These are phyloP conservation scores for Ceratina calcarata DNA, from an alignment of 1,140 invertebrate species.

Conservation along the genomic window DNA sequence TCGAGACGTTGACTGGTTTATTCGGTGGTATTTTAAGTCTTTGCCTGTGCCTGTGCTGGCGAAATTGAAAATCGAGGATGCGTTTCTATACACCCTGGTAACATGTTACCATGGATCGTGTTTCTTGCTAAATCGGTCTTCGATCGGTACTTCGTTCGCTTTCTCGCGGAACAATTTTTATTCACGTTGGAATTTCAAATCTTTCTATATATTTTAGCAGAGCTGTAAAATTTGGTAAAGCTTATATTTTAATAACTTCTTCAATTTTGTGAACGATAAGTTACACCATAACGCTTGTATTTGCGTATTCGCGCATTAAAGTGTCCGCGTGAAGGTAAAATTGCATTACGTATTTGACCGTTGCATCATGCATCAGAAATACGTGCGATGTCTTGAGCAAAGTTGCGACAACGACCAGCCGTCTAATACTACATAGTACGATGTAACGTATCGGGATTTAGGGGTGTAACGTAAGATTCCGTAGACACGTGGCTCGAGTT, in stretches of 20 bases:
- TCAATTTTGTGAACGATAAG: too few relatives aligned
- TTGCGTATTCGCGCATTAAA: neutral
- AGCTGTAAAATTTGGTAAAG: neutral
- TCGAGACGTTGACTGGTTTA: constrained; percentile 50
- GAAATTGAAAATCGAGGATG: constrained; percentile 50
- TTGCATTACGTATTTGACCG: neutral
- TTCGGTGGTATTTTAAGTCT: constrained; percentile 48
- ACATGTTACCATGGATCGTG: constrained; percentile 16
- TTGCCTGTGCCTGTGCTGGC: constrained; percentile 25
- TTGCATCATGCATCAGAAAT: neutral
- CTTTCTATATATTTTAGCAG: neutral
- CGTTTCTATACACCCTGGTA: constrained; percentile 1
- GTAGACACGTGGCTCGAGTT: constrained; percentile 14
- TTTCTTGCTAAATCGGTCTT: constrained; percentile 8
- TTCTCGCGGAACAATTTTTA: neutral
- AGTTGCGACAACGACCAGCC: neutral
- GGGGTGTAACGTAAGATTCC: constrained; percentile 32
- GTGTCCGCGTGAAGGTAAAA: neutral
- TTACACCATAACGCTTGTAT: too few relatives aligned
- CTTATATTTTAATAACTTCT: neutral
- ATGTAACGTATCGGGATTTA: constrained; percentile 25
- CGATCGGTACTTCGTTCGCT: neutral
- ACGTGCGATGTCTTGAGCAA: constrained; percentile 1
- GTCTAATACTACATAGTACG: constrained; percentile 1
- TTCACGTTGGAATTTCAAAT: neutral